These are phyloP conservation scores for Rallus limicola DNA, from an alignment of 2,113 vertebrate species.

Conservation along the genomic window DNA sequence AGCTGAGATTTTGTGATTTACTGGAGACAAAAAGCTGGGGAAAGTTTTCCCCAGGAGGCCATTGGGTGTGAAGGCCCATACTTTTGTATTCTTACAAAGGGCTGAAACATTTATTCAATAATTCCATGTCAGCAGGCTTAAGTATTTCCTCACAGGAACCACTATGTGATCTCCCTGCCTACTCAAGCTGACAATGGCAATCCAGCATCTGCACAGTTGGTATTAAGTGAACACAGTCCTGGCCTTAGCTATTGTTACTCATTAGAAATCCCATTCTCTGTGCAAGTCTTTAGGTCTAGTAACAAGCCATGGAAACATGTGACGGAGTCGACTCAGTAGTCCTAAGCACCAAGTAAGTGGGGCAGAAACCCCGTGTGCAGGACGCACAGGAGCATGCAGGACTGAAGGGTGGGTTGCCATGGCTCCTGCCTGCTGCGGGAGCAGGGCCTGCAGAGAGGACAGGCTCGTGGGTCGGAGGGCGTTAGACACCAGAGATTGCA, in stretches of 20 bases:
- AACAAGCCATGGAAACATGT: not conserved
- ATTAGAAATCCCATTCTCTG: not conserved
- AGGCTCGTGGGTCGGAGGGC: not conserved
- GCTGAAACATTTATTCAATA: not conserved
- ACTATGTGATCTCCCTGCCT: not conserved
- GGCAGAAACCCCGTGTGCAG: rapidly evolving
- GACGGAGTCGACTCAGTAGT: rapidly evolving
- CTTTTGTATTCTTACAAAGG: not conserved
- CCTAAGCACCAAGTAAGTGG: not conserved
- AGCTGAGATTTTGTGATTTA: not conserved
- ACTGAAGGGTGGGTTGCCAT: rapidly evolving
- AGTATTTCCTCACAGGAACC: not conserved
- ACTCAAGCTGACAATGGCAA: not conserved
- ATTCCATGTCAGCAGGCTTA: not conserved
- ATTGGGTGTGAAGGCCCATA: not conserved
- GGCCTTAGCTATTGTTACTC: not conserved
- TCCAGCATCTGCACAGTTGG: not conserved
- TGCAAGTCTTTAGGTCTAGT: not conserved
- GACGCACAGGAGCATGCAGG: rapidly evolving
- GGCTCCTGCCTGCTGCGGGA: not conserved
- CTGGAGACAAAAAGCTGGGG: not conserved
- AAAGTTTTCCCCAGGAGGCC: not conserved
- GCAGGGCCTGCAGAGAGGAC: not conserved
- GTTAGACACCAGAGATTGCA: rapidly evolving
- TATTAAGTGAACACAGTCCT: not conserved